Conservation (phyloP, 37 sponge, comb jelly and placozoan genomes). For the Oopsacas minuta region DNA sequence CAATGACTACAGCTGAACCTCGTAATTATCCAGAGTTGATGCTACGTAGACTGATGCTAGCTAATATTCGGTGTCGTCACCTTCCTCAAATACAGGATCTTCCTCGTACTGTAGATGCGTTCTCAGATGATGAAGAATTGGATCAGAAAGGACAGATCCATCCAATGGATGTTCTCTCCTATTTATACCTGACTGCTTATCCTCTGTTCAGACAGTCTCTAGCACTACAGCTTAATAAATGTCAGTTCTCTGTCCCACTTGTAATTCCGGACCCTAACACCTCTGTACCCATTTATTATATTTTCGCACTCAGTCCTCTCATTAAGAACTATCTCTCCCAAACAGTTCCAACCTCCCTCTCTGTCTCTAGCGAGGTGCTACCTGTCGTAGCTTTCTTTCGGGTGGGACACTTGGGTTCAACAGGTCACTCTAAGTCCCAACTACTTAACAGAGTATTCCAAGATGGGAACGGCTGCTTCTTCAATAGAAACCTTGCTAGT, state of each 20-base stretch:
- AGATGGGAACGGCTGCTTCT: neutral
- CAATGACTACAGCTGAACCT: neutral
- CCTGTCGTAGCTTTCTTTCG: neutral
- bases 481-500: neutral
- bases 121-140: neutral
- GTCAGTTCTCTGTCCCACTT: neutral
- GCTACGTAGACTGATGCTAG: neutral
- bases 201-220: neutral
- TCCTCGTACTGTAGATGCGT: neutral
- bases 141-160: neutral
- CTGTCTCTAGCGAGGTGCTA: neutral
- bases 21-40: neutral
- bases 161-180: constrained; percentile 9
- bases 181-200: neutral
- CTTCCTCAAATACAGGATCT: neutral
- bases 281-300: neutral
- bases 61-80: neutral
- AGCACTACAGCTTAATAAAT: neutral
- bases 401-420: neutral
- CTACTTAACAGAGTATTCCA: neutral
- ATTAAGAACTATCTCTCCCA: neutral
- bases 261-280: neutral
- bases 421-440: neutral
- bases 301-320: neutral
- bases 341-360: neutral